phyloP scores from a whole-genome alignment of 2,888 invertebrate species.

The Podotricha telesiphe region DNA sequence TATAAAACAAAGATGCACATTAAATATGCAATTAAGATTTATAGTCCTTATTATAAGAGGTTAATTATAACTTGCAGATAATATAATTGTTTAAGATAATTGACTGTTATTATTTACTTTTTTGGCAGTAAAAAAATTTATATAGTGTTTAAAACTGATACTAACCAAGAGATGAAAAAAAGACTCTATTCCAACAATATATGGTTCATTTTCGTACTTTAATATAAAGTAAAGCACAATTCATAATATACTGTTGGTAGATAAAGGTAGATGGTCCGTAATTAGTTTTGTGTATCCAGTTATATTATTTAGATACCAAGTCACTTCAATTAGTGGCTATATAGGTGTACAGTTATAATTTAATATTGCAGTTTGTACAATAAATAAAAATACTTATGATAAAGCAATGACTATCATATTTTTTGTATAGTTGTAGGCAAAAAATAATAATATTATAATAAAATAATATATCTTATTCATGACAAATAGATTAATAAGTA shows the following conservation, averaged over 20 bases:
- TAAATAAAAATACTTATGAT: slow-evolving; percentile 1
- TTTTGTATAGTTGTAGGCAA: background rate
- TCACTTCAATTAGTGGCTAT: slow-evolving; percentile 11
- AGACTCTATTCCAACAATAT: slow-evolving; percentile 5
- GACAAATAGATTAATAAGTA: background rate
- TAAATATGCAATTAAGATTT: slow-evolving; percentile 12
- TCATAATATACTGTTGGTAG: slow-evolving; percentile 8
- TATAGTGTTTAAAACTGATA: slow-evolving; percentile 6
- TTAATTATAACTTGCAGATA: slow-evolving; percentile 11
- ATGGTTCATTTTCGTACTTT: slow-evolving; percentile 20
- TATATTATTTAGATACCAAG: slow-evolving; percentile 11
- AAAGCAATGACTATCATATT: background rate
- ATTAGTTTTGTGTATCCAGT: slow-evolving; percentile 20
- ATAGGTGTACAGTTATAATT: background rate
- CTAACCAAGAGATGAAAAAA: background rate
- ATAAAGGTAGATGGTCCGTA: slow-evolving; percentile 22
- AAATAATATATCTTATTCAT: background rate
- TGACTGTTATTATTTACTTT: background rate
- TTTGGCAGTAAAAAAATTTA: slow-evolving; percentile 23
- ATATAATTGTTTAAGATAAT: slow-evolving; percentile 4
- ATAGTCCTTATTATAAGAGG: slow-evolving; percentile 2
- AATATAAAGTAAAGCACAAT: background rate
- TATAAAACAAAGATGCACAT: background rate
- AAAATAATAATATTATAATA: background rate
- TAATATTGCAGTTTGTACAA: background rate